Base-by-base conservation (phyloP, 2,888 invertebrate genomes). In the Vesta saturnalis region DNA sequence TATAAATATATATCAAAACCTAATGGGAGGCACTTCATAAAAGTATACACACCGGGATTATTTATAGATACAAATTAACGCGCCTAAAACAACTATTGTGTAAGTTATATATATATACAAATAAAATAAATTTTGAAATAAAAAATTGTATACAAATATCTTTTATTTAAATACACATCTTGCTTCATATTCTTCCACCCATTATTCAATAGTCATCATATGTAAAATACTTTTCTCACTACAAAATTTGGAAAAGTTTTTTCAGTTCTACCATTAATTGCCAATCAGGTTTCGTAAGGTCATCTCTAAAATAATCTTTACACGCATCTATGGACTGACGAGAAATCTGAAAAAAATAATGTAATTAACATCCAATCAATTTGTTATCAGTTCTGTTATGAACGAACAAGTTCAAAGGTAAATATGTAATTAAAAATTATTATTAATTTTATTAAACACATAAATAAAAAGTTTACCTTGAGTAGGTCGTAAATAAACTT, bases 271-370 rank as follows among this genome's bases (percentile, higher is more conserved):
- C 94, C 93, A 99, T 97, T 72, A 99, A 87, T 82, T 95, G 94
- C 99, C 99, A 99, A 84, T 99, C 99, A 74, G 93, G 91, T 86
- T 98, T 99, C 81, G 93, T 86, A 79, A 99, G 89, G 84, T 99
- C 99, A 78, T 98, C 98, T 72, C 99, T 90, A 91, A 99, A 99
- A 86, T 98, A 97, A 79, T 98, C 95, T 86, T 99, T 99, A 86
- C 99, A 98, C 6, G 97, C 98, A 85, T 99, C 99, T 82, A 99
- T 99, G 73, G 97, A 97, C 82, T 97, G 95, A 63, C 99, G 91
- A 60, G 95, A 94, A 80, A 99, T 98, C 97, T 98, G 90, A 8
- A 89, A 87, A 73, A 77, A 75, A 39, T 39, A 39, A n/a, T 10
- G 39, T 8, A 23, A 23, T 3, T 23, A 5, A 23, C 3, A 23